Percentiles rank a stretch among this genome's conserved stretches.
phyloP scores from a whole-genome alignment of 2,888 invertebrate genomes.

The Kryphioiulus occultus region DNA sequence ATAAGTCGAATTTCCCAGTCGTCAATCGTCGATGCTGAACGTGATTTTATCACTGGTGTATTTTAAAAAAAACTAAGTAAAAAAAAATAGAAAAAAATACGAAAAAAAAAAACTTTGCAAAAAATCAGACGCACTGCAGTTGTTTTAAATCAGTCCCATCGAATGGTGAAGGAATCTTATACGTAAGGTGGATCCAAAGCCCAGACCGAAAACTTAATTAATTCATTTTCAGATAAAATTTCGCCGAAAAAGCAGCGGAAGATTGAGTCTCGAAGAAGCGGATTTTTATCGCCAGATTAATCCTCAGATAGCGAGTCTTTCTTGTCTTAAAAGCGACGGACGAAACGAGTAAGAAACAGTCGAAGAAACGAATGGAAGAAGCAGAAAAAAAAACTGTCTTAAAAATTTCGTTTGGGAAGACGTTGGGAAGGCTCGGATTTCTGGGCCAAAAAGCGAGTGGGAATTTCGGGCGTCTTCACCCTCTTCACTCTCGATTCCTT shows the following conservation, averaged over 20 bases:
- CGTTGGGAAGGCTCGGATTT: background rate
- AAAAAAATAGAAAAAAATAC: too few relatives aligned
- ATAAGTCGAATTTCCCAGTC: too few relatives aligned
- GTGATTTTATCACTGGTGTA: background rate
- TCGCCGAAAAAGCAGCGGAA: background rate
- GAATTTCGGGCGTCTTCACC: background rate
- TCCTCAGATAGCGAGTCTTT: background rate
- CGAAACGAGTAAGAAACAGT: background rate
- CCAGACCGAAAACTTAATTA: background rate
- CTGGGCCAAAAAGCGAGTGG: background rate
- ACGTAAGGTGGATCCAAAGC: background rate
- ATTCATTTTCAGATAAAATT: background rate
- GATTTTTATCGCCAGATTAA: background rate
- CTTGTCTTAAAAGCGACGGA: background rate
- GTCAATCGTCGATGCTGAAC: background rate
- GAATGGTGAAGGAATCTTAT: background rate
- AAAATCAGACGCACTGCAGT: background rate
- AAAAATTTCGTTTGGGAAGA: background rate
- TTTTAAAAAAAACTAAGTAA: too few relatives aligned
- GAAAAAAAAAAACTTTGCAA: background rate
- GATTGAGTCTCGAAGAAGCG: background rate
- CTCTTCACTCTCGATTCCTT: background rate
- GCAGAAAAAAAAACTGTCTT: background rate
- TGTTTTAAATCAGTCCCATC: background rate
- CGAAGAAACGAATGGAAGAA: background rate